Base-by-base conservation (phyloP, 1,140 invertebrate species). In the Achatina immaculata region DNA sequence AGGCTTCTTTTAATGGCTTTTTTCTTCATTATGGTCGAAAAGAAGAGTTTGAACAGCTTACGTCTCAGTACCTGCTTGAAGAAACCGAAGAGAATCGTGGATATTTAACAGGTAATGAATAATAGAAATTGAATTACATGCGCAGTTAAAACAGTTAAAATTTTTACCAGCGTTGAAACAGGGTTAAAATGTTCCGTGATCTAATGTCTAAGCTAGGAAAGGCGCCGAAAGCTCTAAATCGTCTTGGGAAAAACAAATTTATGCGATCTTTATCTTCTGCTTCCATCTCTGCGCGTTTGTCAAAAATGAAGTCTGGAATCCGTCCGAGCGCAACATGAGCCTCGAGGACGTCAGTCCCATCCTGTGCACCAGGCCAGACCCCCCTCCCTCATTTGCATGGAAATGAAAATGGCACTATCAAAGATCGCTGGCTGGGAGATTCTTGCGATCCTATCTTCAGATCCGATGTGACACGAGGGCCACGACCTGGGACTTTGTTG, bases 331-430 rank as follows among this genome's bases (percentile, higher is more conserved):
- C 28, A 76, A 34, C 74, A 40, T 42, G 74, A 40, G 34, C 28
- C 51, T 62, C 40, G 42, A 3, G 24, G 74, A 76, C 51, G 34
- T 51, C 24, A 6, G 24, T 21, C 19, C 28, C 31, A 38, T 21
- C 7, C 74, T 62, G 16, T 16, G 14, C 19, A 11, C 74, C 55
- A 1, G 31, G 28, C 74, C 38, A 76, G 62, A 76, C 28, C 40
- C 36, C 31, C 40, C 34, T 38, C 74, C 51, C 9, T 76, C 74
- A 76, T 76, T 76, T 76, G 74, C 74, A 76, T 76, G 74, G 74
- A 76, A 76, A 76, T 76, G 74, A 76, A 76, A 76, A 76, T 62
- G 74, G 74, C 74, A 31, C 74, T 76, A 76, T 76, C 74, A 76
- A 24, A 76, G 74, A 55, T 76, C 28, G 48, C 48, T 6, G 58